A percentile compares a stretch with the other conserved stretches of the same genome.
Evolutionary conservation across 2,113 vertebrate species (phyloP).

Genomic region (Calidris pugnax): DNA sequence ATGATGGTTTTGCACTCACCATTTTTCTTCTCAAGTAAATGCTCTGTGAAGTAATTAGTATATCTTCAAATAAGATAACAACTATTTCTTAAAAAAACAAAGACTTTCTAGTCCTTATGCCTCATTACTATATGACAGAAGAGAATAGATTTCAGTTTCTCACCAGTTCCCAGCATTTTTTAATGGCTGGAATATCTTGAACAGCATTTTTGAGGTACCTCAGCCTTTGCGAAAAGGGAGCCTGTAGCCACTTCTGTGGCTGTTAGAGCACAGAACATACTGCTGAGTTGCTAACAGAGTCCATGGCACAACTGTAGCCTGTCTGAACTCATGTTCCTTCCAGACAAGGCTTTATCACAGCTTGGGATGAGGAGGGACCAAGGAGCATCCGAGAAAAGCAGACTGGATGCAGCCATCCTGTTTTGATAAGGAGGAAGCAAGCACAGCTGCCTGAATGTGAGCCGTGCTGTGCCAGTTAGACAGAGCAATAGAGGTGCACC

Average conservation of each 20-base stretch:
- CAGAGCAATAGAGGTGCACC: rapidly evolving
- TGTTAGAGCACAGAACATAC: neutral
- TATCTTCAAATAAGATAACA: neutral
- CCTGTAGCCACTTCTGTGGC: neutral
- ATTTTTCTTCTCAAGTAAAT: neutral
- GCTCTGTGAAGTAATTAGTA: neutral
- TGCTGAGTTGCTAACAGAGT: neutral
- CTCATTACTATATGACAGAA: neutral
- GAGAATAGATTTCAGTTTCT: neutral
- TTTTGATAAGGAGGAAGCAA: neutral
- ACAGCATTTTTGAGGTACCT: neutral
- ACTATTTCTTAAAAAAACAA: neutral
- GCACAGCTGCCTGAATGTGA: neutral
- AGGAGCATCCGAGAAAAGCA: neutral
- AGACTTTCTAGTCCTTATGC: neutral
- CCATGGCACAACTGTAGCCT: neutral
- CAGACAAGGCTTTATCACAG: neutral
- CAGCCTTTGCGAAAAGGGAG: neutral
- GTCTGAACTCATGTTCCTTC: neutral
- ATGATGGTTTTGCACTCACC: neutral
- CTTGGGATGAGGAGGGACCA: neutral
- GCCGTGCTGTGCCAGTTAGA: neutral
- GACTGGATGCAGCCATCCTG: neutral
- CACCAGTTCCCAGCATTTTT: neutral
- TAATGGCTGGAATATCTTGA: neutral